phyloP scores from a whole-genome alignment of 2,797 vertebrate species.

The Ispidina lecontei region DNA sequence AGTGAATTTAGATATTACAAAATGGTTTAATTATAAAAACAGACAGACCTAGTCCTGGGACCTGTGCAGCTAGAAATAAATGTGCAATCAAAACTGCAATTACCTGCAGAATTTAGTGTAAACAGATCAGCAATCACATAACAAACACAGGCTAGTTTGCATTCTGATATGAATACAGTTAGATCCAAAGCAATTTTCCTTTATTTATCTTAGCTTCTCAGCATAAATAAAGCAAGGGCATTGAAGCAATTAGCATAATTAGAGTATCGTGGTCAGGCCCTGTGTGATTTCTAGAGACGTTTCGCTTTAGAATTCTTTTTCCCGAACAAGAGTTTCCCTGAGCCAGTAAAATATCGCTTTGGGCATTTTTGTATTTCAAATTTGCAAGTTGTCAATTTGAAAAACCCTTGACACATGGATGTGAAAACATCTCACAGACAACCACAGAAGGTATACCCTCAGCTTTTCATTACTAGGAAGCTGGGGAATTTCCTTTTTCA shows the following conservation, averaged over 20 bases:
- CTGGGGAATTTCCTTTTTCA: slow-evolving; percentile 84
- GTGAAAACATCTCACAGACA: slow-evolving; percentile 81
- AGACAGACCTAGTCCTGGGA: slow-evolving; percentile 92
- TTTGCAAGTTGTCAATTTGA: slow-evolving; percentile 88
- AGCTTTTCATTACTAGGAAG: slow-evolving; percentile 83
- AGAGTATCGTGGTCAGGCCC: slow-evolving; percentile 97
- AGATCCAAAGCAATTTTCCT: slow-evolving; percentile 99
- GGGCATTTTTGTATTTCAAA: slow-evolving; percentile 88
- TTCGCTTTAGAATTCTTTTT: slow-evolving; percentile 85
- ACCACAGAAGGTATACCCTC: slow-evolving; percentile 83
- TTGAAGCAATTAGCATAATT: slow-evolving; percentile 99
- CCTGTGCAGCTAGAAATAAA: slow-evolving; percentile 93
- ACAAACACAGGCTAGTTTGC: slow-evolving; percentile 97
- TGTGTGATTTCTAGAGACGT: slow-evolving; percentile 93
- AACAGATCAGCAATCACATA: slow-evolving; percentile 98
- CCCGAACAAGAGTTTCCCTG: slow-evolving; percentile 81
- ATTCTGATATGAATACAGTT: slow-evolving; percentile 99
- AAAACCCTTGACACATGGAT: slow-evolving; percentile 84
- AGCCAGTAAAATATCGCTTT: slow-evolving; percentile 85
- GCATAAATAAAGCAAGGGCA: slow-evolving; percentile 99
- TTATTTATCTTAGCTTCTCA: slow-evolving; percentile 99
- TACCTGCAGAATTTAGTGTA: slow-evolving; percentile 99
- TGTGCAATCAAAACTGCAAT: slow-evolving; percentile 99
- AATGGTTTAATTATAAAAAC: slow-evolving; percentile 95
- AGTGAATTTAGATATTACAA: slow-evolving; percentile 91